phyloP scores from a whole-genome alignment of 2,888 invertebrate genomes.

The Baccha elongata region DNA sequence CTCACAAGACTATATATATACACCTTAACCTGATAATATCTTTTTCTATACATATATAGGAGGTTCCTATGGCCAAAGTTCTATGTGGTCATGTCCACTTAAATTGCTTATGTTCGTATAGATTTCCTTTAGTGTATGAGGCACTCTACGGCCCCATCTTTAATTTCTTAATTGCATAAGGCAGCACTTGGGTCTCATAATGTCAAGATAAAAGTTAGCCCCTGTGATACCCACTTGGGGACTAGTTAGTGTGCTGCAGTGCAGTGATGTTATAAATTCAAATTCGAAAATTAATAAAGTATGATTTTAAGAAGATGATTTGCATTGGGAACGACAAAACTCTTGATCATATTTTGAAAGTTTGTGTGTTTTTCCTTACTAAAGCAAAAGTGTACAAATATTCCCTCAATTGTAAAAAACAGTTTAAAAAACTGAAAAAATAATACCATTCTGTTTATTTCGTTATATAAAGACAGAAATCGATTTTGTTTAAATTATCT shows the following conservation, averaged over 20 bases:
- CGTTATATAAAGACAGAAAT: too few relatives aligned
- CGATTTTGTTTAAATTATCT: too few relatives aligned
- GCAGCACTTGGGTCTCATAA: constrained; percentile 22
- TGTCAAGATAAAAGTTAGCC: constrained; percentile 42
- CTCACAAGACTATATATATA: too few relatives aligned
- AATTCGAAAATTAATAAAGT: not conserved
- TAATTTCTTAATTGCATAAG: constrained; percentile 62
- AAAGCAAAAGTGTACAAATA: too few relatives aligned
- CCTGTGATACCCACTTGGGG: not conserved
- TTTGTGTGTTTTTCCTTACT: too few relatives aligned
- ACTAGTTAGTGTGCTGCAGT: not conserved
- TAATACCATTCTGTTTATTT: too few relatives aligned
- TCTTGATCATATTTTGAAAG: too few relatives aligned
- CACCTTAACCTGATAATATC: constrained; percentile 4
- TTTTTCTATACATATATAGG: not conserved
- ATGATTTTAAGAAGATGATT: too few relatives aligned
- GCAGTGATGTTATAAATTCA: constrained; percentile 13
- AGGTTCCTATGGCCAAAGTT: constrained; percentile 21
- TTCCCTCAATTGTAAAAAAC: too few relatives aligned
- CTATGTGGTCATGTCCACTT: constrained; percentile 10
- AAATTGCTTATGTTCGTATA: constrained; percentile 17
- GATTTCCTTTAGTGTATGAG: constrained; percentile 12
- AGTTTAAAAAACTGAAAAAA: too few relatives aligned
- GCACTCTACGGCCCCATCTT: constrained; percentile 7
- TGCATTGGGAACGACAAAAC: too few relatives aligned